Base-by-base conservation (phyloP, 2,797 vertebrate species). In the Cirrhinus mrigala region DNA sequence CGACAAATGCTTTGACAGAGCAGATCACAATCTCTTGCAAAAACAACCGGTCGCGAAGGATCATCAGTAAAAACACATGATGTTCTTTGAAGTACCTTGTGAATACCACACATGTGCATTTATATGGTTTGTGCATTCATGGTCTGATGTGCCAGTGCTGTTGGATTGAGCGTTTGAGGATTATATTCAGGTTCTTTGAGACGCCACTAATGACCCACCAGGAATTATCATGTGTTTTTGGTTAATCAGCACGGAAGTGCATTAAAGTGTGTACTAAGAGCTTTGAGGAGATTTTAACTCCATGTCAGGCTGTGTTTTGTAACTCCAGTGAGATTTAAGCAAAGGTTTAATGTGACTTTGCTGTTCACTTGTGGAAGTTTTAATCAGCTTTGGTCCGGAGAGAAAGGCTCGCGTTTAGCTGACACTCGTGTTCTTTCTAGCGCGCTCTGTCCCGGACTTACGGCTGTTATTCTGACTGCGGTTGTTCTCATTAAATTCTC, bases 161-260 rank as follows among this genome's bases (percentile, higher is more conserved):
- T 16, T 77, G 58, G 76, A 46, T 10, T 18, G 37, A 79, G 40
- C 37, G 4, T 46, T 33, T 27, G 24, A 62, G 77, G 85, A 85
- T 84, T 87, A 81, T 71, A 71, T 89, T 66, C 79, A 69, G 77
- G 18, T 10, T 46, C 73, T 69, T 71, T 76, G 58, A 76, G 18
- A 77, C 62, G 48, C 79, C 66, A 60, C 74, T 79, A 62, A 46
- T 46, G 76, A 79, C 56, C 40, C 40, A 62, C 24, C 10, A 22
- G 24, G 77, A 48, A 48, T 79, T 64, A 79, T 79, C 88, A 76
- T 81, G 85, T 54, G 92, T 90, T 89, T 79, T 90, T 91, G 83
- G 92, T 92, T 70, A 29, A 78, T 84, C 83, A 68, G 50, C 74
- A 27, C 40, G 64, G 58, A 74, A 54, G 16, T 40, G 33, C 64